These are phyloP conservation scores for Myotis planiceps DNA, from an alignment of 2,797 vertebrate species.

Conservation along the genomic window DNA sequence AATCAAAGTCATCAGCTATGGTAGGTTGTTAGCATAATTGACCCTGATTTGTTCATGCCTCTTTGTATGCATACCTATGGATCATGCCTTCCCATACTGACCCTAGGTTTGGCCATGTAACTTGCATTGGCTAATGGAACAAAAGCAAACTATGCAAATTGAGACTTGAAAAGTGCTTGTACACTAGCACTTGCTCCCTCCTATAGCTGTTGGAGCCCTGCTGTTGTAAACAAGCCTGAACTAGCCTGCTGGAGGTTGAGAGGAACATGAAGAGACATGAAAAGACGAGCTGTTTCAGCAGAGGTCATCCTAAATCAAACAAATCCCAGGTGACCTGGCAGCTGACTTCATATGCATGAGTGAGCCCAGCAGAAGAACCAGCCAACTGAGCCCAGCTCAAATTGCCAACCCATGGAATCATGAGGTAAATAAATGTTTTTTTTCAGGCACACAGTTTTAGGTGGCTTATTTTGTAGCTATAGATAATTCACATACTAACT, in stretches of 20 bases:
- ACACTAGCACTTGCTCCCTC: neutral
- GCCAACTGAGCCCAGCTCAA: neutral
- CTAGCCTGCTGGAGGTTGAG: neutral
- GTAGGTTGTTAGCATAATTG: neutral
- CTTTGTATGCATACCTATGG: neutral
- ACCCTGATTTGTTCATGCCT: neutral
- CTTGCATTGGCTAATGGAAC: neutral
- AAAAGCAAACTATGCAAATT: neutral
- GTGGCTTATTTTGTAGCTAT: neutral
- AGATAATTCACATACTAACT: neutral
- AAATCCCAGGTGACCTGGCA: neutral
- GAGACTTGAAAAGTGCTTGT: neutral
- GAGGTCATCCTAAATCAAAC: neutral
- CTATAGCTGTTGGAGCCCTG: neutral
- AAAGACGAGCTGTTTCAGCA: neutral
- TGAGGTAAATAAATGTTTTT: neutral
- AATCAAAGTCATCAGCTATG: neutral
- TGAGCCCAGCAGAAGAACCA: constrained; percentile 9
- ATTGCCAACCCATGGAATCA: neutral
- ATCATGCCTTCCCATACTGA: neutral
- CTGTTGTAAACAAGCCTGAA: neutral
- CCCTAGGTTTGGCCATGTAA: neutral
- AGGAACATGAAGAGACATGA: neutral
- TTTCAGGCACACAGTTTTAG: neutral
- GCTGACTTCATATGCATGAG: neutral